Evolutionary conservation across 2,113 vertebrate genomes (phyloP).

Genomic region (Falcunculus frontatus): DNA sequence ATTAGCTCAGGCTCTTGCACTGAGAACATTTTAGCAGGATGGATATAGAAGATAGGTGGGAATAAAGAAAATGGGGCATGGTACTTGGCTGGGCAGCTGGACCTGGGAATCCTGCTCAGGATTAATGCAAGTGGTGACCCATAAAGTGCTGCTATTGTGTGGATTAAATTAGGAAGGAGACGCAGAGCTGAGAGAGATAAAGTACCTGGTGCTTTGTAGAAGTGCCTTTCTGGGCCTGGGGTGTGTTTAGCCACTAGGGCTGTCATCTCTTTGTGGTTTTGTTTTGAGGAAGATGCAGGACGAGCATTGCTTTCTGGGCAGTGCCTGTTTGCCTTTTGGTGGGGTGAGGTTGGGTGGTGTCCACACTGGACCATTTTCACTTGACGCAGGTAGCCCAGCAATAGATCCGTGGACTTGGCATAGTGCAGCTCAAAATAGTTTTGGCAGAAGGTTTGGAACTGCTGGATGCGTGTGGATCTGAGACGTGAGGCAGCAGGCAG

Average conservation of each 20-base stretch:
- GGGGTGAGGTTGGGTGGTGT: neutral
- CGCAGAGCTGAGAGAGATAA: neutral
- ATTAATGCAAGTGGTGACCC: neutral
- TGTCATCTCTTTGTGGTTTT: neutral
- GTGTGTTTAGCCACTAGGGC: neutral
- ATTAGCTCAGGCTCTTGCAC: neutral
- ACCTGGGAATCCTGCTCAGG: neutral
- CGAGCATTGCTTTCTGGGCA: neutral
- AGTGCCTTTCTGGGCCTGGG: neutral
- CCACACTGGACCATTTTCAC: neutral
- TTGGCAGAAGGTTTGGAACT: neutral
- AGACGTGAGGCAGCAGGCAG: neutral
- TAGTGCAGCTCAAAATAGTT: neutral
- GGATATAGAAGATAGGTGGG: neutral
- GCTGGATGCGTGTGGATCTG: neutral
- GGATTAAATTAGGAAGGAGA: neutral
- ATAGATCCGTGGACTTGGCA: neutral
- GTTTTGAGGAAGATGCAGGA: neutral
- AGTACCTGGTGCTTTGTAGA: neutral
- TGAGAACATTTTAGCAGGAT: neutral
- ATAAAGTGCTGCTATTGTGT: neutral
- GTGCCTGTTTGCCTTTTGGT: neutral
- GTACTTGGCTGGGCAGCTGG: neutral
- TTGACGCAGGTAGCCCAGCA: neutral
- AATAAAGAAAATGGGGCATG: neutral